Evolutionary conservation across 2,888 invertebrate genomes (phyloP), one percentile per base, ranked within the genome.

Genomic region (Plagiodera versicolora): DNA sequence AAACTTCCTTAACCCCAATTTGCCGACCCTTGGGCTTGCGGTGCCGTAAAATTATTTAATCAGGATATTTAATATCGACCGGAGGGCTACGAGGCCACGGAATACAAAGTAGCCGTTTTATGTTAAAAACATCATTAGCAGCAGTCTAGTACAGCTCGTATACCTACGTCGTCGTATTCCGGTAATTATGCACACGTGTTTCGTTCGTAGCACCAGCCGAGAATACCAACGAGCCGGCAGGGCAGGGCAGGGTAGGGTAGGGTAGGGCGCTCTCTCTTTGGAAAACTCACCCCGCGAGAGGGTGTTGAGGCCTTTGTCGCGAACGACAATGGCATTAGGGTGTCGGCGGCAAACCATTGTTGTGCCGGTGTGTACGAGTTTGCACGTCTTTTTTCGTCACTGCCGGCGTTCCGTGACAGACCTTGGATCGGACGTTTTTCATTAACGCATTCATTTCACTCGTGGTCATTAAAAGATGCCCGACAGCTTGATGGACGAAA

Each of bases 141-240:
- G 60, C 65, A 70, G 58, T 67, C 60, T 59, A 60, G 44, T 55
- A 57, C 51, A 61, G 60, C 67, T 67, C 68, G 70, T 67, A 67
- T 51, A 24, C 24, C 24, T 24, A 61, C 30, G 39, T 53, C 58
- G 60, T 60, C 63, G 65, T 68, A 68, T 67, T 67, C 60, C 64
- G 54, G 67, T 73, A 72, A 73, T 73, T 73, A 72, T 71, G 64
- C 70, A 71, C 72, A 73, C 72, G 73, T 72, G 73, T 71, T 72
- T 69, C 67, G 72, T 68, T 64, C 67, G 71, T 68, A 68, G 71
- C 68, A 65, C 64, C 67, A 59, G 62, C 64, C 63, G 53, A 58
- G 73, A 73, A 73, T 73, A 71, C 70, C 66, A 71, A 72, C 58
- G 39, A 59, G 55, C 39, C 11, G 30, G 19, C 19, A 30, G 19